Percentiles rank a stretch among this genome's conserved stretches.
phyloP scores from a whole-genome alignment of 23 tunicate genomes.

The Oikopleura dioica region DNA sequence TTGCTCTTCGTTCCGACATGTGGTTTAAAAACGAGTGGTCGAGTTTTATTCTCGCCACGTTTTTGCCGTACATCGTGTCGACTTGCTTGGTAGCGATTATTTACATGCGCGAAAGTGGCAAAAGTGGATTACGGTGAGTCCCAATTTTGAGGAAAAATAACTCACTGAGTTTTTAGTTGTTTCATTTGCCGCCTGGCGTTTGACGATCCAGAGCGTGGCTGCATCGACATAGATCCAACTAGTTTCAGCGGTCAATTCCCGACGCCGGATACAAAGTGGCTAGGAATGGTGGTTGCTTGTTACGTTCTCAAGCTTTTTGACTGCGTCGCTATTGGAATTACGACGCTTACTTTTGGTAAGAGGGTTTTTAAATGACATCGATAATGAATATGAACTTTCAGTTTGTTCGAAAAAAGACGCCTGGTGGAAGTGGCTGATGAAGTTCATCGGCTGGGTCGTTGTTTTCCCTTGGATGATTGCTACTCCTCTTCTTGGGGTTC shows the following conservation, averaged over 20 bases:
- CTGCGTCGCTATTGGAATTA: slow-evolving; percentile 45
- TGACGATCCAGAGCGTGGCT: slow-evolving; percentile 26
- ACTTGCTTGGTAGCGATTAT: slow-evolving; percentile 39
- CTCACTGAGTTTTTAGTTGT: slow-evolving; percentile 27
- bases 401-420: slow-evolving; percentile 14
- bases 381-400: neutral
- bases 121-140: slow-evolving; percentile 38
- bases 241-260: neutral
- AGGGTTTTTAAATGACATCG: neutral
- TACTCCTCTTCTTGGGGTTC: slow-evolving; percentile 54
- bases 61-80: slow-evolving; percentile 47
- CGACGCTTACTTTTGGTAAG: slow-evolving; percentile 24
- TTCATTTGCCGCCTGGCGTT: slow-evolving; percentile 34
- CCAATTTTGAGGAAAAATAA: neutral
- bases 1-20: slow-evolving; percentile 48
- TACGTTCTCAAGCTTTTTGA: slow-evolving; percentile 39
- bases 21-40: slow-evolving; percentile 51
- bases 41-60: slow-evolving; percentile 26
- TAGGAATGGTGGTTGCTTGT: neutral
- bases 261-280: no score
- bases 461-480: slow-evolving; percentile 45
- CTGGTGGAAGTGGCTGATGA: slow-evolving; percentile 20
- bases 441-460: slow-evolving; percentile 49
- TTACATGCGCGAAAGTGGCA: slow-evolving; percentile 26
- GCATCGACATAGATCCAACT: slow-evolving; percentile 14